Base-by-base conservation (phyloP, 1,140 invertebrate genomes). In the Tetranychus urticae region DNA sequence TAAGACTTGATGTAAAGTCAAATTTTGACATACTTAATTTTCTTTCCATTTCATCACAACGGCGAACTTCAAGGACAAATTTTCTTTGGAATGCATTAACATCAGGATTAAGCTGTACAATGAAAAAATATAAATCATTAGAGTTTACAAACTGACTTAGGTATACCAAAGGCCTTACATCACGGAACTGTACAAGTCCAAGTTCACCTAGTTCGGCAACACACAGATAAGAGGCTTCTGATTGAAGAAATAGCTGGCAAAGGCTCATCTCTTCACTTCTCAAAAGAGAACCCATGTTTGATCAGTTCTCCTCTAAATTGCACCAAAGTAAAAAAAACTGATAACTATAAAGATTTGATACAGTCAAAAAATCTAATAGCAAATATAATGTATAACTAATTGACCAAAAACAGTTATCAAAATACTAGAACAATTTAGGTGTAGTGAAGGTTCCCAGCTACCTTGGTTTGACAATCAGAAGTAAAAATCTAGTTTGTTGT, bases 41-140 rank as follows among this genome's bases (percentile, higher is more conserved):
- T 61, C 74, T 61, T 67, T 75, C 73, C 75, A 75, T 76, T 67
- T 75, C 74, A 66, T 76, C 73, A 64, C 73, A 75, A 50, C 75
- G 68, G n/a, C 75, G 64, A 42, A 75, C 69, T 67, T 75, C 73
- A 68, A 82, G 85, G 7, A 91, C 87, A 73, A 89, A 91, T 73
- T 90, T 89, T 54, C 86, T 76, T 78, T 90, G 86, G 69, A 90
- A 90, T 23, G 83, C 82, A 71, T 86, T 89, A 36, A 87, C 81
- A 63, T 83, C 81, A 45, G 78, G 76, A 71, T 90, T 90, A 62
- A 88, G 72, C 84, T 87, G 70, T 10, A 42, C 6, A 7, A 59
- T 23, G 3, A 45, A 59, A 8, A 35, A 47, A 59, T 47, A 42
- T 34, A 46, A 31, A n/a, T 55, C 8, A 55, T 55, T 55, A 12